phyloP scores from a whole-genome alignment of 1,140 invertebrate genomes.

The Drosophila malerkotliana region DNA sequence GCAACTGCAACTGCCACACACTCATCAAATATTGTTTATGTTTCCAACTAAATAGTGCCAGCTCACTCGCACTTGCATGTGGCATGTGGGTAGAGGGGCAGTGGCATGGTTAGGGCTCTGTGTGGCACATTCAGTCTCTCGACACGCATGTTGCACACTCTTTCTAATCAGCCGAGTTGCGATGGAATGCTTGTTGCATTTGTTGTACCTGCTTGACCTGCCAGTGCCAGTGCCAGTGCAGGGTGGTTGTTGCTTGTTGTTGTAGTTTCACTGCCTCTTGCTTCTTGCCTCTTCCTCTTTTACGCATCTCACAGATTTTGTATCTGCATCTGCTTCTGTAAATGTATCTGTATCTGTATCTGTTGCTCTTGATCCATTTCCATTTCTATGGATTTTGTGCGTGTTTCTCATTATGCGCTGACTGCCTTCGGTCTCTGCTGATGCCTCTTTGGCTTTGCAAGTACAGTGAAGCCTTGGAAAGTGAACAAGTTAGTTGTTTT shows the following conservation, averaged over 20 bases:
- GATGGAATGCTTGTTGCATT: constrained; percentile 75
- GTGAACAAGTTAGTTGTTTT: too few species aligned
- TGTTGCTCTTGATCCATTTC: constrained; percentile 77
- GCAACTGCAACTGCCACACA: constrained; percentile 22
- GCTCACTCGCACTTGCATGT: background rate
- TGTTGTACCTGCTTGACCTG: constrained; percentile 80
- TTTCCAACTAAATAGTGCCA: constrained; percentile 63
- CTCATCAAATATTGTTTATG: constrained; percentile 80
- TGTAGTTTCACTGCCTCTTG: constrained; percentile 4
- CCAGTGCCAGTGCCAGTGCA: constrained; percentile 4
- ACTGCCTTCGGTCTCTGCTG: constrained; percentile 10
- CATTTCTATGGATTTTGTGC: constrained; percentile 78
- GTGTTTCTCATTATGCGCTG: constrained; percentile 72
- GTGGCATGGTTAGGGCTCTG: too few species aligned
- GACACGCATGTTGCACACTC: constrained; percentile 54
- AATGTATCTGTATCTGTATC: constrained; percentile 55
- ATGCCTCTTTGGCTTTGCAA: background rate
- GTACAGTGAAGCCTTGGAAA: constrained; percentile 8
- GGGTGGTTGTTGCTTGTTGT: constrained; percentile 11
- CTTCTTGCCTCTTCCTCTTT: too few species aligned
- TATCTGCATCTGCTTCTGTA: constrained; percentile 13
- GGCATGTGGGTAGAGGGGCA: constrained; percentile 1
- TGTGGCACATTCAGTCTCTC: constrained; percentile 10
- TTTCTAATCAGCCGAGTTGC: constrained; percentile 74
- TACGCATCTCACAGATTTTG: constrained; percentile 9